Base-by-base conservation (phyloP, 2,797 vertebrate species). In the Scolopax bukidnonensis region DNA sequence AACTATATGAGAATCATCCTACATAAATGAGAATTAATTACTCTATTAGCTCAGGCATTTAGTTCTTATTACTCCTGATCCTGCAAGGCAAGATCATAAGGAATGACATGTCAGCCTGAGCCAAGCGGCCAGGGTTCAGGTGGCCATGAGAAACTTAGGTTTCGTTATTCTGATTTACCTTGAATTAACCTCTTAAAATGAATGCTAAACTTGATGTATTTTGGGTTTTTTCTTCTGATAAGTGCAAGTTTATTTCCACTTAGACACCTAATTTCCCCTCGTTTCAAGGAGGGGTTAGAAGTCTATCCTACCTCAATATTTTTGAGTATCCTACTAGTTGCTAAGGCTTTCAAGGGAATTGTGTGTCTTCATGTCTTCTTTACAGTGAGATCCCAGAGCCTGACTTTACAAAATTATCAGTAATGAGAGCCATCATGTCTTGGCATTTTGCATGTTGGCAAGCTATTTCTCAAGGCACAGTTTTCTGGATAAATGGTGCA, bases 21-120 rank as follows among this genome's bases (percentile, higher is more conserved):
- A 23, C 0, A 0, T 63, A 89, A 94, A 95, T 69, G 73, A 84
- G 63, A 95, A 90, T 89, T 91, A 94, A 89, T 89, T 90, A 24
- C 48, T 89, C 40, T 32, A 24, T 87, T 92, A 92, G 51, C 70
- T 83, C 78, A 87, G 81, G 25, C 63, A 43, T 93, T 93, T 67
- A 67, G 45, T 84, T 89, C 63, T 73, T 92, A 69, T 89, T 84
- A 53, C 56, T 89, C 28, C 6, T n/a, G 43, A 41, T 89, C 59
- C 71, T 87, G 56, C 48, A 64, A 78, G 71, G 65, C 47, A 33
- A 18, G 51, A 84, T 69, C 6, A 4, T 76, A 67, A 89, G 81
- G 90, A 80, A 40, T 43, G 74, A 36, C 67, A 30, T 67, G 76
- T 84, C 74, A 82, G 47, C 30, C 51, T 50, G 65, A 88, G 68